These are phyloP conservation scores for Strix occidentalis DNA, from an alignment of 2,797 vertebrate genomes.

Conservation along the genomic window DNA sequence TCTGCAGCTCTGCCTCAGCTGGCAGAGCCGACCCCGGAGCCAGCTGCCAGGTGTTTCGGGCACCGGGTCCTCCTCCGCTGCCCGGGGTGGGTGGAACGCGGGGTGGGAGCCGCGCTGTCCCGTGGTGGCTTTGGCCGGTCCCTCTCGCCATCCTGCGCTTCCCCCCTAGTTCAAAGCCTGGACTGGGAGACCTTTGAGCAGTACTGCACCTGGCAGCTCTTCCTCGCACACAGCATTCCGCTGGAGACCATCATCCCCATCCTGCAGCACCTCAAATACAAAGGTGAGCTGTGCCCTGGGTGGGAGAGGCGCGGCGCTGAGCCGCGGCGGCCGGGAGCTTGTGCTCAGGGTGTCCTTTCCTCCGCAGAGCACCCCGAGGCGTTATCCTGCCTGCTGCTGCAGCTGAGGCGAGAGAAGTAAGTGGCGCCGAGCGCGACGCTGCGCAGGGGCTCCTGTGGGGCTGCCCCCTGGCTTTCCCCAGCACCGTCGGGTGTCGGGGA, in stretches of 20 bases:
- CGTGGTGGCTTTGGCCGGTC: background rate
- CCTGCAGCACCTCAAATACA: conserved; percentile 96
- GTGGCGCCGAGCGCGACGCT: background rate
- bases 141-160: too few species aligned
- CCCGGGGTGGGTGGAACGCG: background rate
- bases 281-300: conserved; percentile 76
- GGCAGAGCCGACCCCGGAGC: background rate
- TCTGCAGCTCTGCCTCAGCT: background rate
- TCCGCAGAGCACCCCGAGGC: conserved; percentile 91
- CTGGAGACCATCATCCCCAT: conserved; percentile 96
- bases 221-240: conserved; percentile 92
- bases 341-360: background rate
- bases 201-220: conserved; percentile 98
- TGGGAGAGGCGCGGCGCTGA: too few species aligned
- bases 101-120: too few species aligned
- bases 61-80: fast-evolving
- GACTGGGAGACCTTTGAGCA: conserved; percentile 99
- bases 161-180: conserved; percentile 86
- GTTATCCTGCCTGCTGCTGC: conserved; percentile 90
- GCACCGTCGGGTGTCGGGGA: background rate
- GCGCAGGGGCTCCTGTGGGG: background rate
- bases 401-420: conserved; percentile 93
- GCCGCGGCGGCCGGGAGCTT: fast-evolving
- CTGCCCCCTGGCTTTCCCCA: background rate
- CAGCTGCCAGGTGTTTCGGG: background rate